Conservation (phyloP, 2,888 invertebrate species). For the Candidula unifasciata region DNA sequence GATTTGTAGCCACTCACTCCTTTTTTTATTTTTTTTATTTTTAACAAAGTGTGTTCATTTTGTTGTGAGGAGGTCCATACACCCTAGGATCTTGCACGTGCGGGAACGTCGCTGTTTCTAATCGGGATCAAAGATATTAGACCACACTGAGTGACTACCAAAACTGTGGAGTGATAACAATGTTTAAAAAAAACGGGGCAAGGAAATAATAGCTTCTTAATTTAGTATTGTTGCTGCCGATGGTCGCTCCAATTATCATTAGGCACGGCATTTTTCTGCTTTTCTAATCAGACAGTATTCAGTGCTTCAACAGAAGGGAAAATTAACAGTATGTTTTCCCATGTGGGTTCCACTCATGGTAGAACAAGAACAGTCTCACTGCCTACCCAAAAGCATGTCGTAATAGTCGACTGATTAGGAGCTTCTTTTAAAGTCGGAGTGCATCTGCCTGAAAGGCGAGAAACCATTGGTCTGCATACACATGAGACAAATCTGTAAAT, state of each 20-base stretch:
- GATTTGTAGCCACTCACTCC: not conserved
- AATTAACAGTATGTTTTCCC: no score
- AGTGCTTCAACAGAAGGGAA: no score
- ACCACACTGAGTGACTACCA: constrained; percentile 36
- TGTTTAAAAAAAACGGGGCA: not conserved
- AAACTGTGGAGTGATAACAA: not conserved
- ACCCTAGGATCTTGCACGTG: constrained; percentile 25
- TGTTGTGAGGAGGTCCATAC: constrained; percentile 34
- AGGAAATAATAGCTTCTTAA: not conserved
- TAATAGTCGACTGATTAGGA: no score
- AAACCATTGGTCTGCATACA: no score
- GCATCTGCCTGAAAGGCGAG: no score
- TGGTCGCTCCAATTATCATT: not conserved
- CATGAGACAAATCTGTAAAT: no score
- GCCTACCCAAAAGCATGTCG: no score
- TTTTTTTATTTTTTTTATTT: not conserved
- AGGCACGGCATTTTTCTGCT: not conserved
- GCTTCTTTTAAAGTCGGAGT: no score
- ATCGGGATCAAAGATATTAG: constrained; percentile 41
- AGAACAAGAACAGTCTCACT: no score
- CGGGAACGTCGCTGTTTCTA: not conserved
- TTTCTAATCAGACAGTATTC: not conserved
- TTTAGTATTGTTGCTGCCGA: constrained; percentile 10
- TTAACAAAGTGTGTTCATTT: constrained; percentile 28
- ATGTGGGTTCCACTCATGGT: no score